These are phyloP conservation scores for Muscicapa adusta DNA, from an alignment of 2,113 vertebrate species.

Conservation along the genomic window DNA sequence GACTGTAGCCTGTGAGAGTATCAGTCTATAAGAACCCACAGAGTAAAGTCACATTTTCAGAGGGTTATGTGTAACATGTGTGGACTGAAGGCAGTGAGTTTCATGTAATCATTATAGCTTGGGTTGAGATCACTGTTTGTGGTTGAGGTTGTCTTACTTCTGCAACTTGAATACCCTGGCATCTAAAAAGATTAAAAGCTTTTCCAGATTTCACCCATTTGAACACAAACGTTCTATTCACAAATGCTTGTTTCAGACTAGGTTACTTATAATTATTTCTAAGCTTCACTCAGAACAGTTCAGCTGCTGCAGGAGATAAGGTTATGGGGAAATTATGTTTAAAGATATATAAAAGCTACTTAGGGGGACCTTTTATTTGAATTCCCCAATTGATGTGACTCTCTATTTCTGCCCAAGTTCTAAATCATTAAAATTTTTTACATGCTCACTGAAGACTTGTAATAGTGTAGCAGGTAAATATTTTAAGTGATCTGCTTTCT, in stretches of 20 bases:
- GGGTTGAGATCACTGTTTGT: neutral
- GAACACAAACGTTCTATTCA: neutral
- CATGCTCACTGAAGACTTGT: neutral
- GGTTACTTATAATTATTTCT: neutral
- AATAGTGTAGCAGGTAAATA: neutral
- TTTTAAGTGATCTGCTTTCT: neutral
- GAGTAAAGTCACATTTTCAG: neutral
- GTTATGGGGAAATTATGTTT: neutral
- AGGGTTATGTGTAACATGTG: rapidly evolving
- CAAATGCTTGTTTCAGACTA: neutral
- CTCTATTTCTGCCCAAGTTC: neutral
- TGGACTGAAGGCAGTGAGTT: neutral
- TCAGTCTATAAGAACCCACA: neutral
- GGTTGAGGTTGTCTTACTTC: neutral
- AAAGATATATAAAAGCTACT: neutral
- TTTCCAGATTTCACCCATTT: neutral
- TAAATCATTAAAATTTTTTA: neutral
- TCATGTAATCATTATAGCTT: neutral
- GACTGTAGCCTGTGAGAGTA: neutral
- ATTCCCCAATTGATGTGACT: neutral
- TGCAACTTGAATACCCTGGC: neutral
- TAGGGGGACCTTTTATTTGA: neutral
- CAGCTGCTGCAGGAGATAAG: neutral
- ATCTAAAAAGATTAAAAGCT: neutral
- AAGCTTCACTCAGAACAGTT: neutral